These are phyloP conservation scores for Tympanuchus pallidicinctus DNA, from an alignment of 2,113 vertebrate genomes.

Conservation along the genomic window DNA sequence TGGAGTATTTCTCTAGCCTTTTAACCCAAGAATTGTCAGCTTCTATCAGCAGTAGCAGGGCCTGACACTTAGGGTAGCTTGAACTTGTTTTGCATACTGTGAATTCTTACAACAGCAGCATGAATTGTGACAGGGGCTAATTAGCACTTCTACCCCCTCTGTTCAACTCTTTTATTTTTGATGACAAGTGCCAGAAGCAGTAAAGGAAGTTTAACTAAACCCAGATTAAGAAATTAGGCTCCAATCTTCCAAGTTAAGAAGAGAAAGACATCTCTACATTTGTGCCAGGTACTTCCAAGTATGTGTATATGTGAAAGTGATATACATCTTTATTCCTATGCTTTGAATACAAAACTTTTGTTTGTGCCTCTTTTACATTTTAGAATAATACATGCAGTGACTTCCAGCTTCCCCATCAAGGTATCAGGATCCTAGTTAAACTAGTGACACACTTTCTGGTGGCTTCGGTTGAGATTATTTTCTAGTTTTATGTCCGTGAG, in stretches of 20 bases:
- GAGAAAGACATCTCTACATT: neutral
- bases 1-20: constrained; percentile 45
- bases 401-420: neutral
- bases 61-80: constrained; percentile 53
- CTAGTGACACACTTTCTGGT: neutral
- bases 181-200: constrained; percentile 63
- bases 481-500: neutral
- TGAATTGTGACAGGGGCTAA: constrained; percentile 81
- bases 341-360: neutral
- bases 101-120: constrained; percentile 77
- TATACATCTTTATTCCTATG: neutral
- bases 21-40: constrained; percentile 65
- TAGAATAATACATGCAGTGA: neutral
- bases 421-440: neutral
- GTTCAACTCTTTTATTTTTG: constrained; percentile 69
- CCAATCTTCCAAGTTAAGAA: constrained; percentile 45
- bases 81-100: constrained; percentile 79
- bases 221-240: constrained; percentile 68
- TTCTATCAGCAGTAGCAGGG: constrained; percentile 45
- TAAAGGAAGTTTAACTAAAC: constrained; percentile 77
- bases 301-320: neutral
- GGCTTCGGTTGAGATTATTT: neutral
- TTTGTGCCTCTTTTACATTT: neutral
- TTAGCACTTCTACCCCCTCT: constrained; percentile 79
- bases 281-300: neutral